Percentiles rank a stretch among this genome's conserved stretches.
These are phyloP conservation scores for Bombyx huttoni DNA, from an alignment of 2,888 invertebrate genomes.

Conservation along the genomic window DNA sequence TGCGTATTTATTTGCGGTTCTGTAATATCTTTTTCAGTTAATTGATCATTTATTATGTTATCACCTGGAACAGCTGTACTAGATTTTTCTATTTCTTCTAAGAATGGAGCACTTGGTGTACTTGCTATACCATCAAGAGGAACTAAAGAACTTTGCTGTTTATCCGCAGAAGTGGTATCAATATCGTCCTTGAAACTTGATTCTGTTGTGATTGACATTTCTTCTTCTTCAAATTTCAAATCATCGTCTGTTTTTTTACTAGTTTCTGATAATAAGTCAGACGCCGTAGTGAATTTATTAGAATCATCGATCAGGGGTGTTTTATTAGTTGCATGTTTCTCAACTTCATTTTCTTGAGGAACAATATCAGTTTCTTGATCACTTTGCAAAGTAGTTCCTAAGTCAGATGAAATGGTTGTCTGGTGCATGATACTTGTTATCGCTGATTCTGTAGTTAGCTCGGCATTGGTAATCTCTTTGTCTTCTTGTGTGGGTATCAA, in stretches of 20 bases:
- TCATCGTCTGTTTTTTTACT: conserved; percentile 2
- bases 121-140: conserved; percentile 9
- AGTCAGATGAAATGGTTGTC: background rate
- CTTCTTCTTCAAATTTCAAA: background rate
- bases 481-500: background rate
- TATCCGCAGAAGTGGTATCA: background rate
- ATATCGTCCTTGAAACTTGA: conserved; percentile 3
- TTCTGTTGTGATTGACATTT: conserved; percentile 5
- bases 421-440: background rate
- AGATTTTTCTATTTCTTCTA: conserved; percentile 19
- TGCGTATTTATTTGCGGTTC: conserved; percentile 5
- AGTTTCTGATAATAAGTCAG: background rate
- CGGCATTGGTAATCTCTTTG: background rate
- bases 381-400: background rate
- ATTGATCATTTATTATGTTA: conserved; percentile 13
- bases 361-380: background rate
- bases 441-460: background rate
- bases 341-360: background rate
- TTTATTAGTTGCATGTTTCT: background rate
- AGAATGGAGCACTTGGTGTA: conserved; percentile 9
- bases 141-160: background rate
- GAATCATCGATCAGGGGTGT: background rate
- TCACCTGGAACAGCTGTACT: conserved; percentile 10
- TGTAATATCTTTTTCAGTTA: conserved; percentile 8
- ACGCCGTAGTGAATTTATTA: background rate